phyloP scores from a whole-genome alignment of 2,797 vertebrate species.

The Notamacropus eugenii region DNA sequence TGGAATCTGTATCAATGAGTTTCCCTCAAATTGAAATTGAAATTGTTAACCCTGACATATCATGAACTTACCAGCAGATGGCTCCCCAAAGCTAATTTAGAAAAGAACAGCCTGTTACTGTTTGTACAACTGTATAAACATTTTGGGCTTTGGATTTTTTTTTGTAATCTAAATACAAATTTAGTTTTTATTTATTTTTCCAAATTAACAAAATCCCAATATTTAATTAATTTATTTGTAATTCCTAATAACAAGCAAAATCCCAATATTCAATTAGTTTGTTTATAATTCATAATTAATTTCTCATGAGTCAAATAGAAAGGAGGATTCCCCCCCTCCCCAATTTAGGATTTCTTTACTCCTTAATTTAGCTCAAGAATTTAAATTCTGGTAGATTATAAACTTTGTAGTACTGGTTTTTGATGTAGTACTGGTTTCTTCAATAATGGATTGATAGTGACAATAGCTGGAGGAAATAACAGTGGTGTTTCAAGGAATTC shows the following conservation, averaged over 20 bases:
- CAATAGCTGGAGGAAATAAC: background rate
- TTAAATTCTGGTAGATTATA: slow-evolving; percentile 22
- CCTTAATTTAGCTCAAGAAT: slow-evolving; percentile 41
- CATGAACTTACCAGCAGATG: slow-evolving; percentile 74
- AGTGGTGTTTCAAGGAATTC: background rate
- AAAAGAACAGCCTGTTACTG: background rate
- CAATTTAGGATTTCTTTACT: background rate
- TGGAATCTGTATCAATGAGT: background rate
- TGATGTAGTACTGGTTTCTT: background rate
- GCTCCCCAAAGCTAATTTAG: slow-evolving; percentile 75
- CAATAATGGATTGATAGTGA: background rate
- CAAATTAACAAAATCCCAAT: slow-evolving; percentile 6
- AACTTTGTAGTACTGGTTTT: slow-evolving; percentile 29
- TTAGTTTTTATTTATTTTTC: slow-evolving; percentile 25
- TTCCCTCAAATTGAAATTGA: background rate
- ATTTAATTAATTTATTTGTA: slow-evolving; percentile 7
- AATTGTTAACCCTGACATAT: background rate
- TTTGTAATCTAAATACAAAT: background rate
- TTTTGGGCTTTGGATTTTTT: slow-evolving; percentile 30
- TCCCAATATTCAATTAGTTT: background rate
- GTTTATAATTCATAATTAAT: slow-evolving; percentile 30
- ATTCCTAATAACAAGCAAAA: slow-evolving; percentile 35
- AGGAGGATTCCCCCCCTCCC: background rate
- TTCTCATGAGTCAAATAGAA: slow-evolving; percentile 38
- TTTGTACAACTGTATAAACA: background rate